phyloP scores from a whole-genome alignment of 2,113 vertebrate genomes.

The Fregata magnificens region DNA sequence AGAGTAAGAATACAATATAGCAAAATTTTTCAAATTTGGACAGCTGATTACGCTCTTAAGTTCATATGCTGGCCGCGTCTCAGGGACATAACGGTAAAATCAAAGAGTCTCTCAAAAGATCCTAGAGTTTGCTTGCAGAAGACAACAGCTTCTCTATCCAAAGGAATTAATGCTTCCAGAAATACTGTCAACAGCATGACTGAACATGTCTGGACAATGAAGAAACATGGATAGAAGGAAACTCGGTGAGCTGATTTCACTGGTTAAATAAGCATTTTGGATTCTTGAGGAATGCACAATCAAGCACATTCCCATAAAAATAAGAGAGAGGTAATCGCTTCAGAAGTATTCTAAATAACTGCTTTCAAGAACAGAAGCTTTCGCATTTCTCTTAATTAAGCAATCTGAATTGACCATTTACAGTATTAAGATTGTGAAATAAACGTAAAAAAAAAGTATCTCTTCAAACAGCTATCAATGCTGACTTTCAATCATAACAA shows the following conservation, averaged over 20 bases:
- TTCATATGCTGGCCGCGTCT: neutral
- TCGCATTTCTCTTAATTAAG: neutral
- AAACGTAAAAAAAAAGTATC: neutral
- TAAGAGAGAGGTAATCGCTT: neutral
- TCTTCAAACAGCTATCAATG: neutral
- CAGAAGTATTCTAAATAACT: neutral
- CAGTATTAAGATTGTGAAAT: neutral
- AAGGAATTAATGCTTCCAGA: neutral
- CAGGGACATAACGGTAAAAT: neutral
- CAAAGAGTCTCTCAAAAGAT: neutral
- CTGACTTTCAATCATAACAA: neutral
- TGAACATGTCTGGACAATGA: neutral
- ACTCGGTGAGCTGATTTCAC: neutral
- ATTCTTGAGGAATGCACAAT: neutral
- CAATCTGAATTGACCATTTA: neutral
- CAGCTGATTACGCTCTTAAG: neutral
- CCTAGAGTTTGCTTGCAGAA: neutral
- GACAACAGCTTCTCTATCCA: neutral
- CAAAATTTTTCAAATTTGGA: neutral
- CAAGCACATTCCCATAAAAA: neutral
- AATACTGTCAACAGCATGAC: neutral
- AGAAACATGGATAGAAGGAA: neutral
- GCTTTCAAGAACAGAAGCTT: neutral
- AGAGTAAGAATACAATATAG: neutral
- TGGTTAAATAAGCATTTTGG: neutral